Base-by-base conservation (phyloP, 2,113 vertebrate genomes). In the Mola mola region DNA sequence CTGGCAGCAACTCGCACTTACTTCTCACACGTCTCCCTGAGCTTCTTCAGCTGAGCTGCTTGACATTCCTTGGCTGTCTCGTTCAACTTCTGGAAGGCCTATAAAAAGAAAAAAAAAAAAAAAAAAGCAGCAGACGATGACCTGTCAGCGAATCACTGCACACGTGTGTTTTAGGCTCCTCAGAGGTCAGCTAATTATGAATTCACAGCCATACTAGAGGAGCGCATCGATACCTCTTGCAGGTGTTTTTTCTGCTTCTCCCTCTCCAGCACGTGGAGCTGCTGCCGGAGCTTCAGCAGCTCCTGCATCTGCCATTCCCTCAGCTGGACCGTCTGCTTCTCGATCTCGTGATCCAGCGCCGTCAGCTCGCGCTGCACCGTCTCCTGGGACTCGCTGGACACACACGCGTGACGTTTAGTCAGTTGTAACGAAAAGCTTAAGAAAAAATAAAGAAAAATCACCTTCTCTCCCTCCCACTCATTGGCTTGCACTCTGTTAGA, bases 11-110 rank as follows among this genome's bases (percentile, higher is more conserved):
- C 10, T 34, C 15, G 0, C 25, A 56, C 89, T 84, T 67, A 96
- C 95, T 89, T 94, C 8, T 94, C 94, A 4, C 91, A 94, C 0
- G 42, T 75, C 3, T 96, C 95, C 83, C 88, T 92, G 58, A 95
- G 85, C 64, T 91, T 93, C 82, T 95, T 96, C 38, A 93, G 22
- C 77, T 96, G 94, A 29, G 78, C 5, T 0, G 69, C 33, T 47
- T 95, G 93, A 11, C 91, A 90, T 0, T 94, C 93, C 4, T 70
- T 40, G 1, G 93, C 82, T 0, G 90, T 79, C 6, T 94, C 94
- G 63, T 87, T 90, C 34, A 96, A 84, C 65, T 92, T 93, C 62
- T 88, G 79, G 75, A 91, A 89, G 9, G 82, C 84, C 95, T 96
- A 65, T 48, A 82, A 48, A 69, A 15, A 90, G 20, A 72, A 10